Evolutionary conservation across 2,113 vertebrate species (phyloP).

Genomic region (Montifringilla adamsi): DNA sequence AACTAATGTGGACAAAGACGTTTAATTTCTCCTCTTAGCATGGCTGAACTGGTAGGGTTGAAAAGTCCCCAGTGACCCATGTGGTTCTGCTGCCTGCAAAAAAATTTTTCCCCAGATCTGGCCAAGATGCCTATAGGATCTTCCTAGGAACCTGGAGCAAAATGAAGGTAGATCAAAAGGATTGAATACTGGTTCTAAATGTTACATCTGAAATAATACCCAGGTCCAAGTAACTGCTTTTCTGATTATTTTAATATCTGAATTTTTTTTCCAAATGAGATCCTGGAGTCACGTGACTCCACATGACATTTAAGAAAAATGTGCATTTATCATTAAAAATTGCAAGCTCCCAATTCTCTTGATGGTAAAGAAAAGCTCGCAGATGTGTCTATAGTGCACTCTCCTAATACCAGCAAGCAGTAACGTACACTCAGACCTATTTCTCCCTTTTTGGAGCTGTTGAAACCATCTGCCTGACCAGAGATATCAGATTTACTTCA

Average conservation of each 20-base stretch:
- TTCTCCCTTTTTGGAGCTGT: not conserved
- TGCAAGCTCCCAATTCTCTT: not conserved
- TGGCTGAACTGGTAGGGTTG: not conserved
- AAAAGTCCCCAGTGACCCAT: not conserved
- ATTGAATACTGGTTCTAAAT: not conserved
- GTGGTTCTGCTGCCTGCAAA: not conserved
- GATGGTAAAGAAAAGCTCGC: not conserved
- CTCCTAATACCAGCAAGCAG: not conserved
- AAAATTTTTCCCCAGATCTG: not conserved
- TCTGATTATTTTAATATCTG: not conserved
- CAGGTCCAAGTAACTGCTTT: not conserved
- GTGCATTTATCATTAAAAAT: not conserved
- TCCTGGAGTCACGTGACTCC: not conserved
- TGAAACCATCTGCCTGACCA: not conserved
- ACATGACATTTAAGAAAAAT: not conserved
- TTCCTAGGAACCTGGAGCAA: not conserved
- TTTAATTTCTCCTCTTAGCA: not conserved
- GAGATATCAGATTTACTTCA: not conserved
- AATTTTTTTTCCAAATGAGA: not conserved
- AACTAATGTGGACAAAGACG: not conserved
- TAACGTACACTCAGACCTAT: not conserved
- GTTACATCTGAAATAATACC: not conserved
- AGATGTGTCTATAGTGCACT: not conserved
- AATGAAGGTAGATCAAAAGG: not conserved
- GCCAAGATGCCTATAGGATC: not conserved